phyloP scores from a whole-genome alignment of 2,888 invertebrate species.

The Protodeltote pygarga region DNA sequence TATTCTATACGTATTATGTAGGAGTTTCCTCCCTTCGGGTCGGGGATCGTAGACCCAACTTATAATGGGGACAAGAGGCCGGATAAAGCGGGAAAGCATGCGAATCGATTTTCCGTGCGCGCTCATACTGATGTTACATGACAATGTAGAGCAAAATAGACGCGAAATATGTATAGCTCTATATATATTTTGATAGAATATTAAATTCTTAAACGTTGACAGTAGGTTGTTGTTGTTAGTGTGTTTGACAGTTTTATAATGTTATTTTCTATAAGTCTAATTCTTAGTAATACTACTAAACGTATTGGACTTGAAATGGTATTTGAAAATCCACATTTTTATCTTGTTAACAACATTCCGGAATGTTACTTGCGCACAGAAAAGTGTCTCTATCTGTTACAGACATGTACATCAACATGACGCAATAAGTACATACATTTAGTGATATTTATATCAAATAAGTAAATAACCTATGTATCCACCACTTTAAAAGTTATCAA shows the following conservation, averaged over 20 bases:
- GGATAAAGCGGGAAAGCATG: conserved; percentile 17
- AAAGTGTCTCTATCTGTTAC: no score
- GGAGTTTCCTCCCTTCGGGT: conserved; percentile 13
- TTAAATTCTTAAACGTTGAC: conserved; percentile 11
- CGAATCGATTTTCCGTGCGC: conserved; percentile 23
- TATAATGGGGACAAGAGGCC: conserved; percentile 28
- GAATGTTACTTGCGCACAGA: no score
- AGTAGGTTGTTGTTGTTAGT: neutral
- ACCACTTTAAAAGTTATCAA: conserved; percentile 8
- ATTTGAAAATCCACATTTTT: no score
- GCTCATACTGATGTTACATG: conserved; percentile 8
- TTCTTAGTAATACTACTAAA: no score
- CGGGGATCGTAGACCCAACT: conserved; percentile 19
- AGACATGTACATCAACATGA: no score
- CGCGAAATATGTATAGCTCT: conserved; percentile 5
- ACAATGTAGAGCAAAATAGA: neutral
- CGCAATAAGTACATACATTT: neutral
- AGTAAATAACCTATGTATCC: neutral
- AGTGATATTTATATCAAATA: neutral
- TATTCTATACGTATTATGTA: conserved; percentile 7
- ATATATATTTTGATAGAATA: conserved; percentile 11
- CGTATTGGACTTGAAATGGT: no score
- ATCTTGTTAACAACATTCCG: no score
- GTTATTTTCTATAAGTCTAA: no score
- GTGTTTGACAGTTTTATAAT: neutral